Evolutionary conservation across 2,888 invertebrate genomes (phyloP).

Genomic region (Drosophila maculinotata): DNA sequence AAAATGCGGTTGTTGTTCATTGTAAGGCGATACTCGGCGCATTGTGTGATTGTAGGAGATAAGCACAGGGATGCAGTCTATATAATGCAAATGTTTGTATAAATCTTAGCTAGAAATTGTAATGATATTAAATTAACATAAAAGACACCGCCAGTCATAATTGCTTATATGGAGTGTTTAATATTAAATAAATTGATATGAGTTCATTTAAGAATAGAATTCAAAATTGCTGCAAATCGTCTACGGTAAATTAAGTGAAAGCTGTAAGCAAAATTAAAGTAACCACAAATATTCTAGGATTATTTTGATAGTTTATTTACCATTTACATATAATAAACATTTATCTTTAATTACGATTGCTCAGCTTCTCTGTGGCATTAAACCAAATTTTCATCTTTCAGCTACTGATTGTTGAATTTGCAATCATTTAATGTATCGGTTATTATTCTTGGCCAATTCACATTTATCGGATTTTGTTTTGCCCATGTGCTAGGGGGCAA

Average conservation of each 20-base stretch:
- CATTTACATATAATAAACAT: not conserved
- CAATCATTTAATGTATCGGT: not conserved
- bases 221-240: too few species aligned
- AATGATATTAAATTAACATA: slow-evolving; percentile 45
- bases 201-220: too few species aligned
- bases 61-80: slow-evolving; percentile 33
- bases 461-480: not conserved
- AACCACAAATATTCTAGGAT: too few species aligned
- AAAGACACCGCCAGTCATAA: slow-evolving; percentile 11
- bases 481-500: not conserved
- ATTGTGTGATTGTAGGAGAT: slow-evolving; percentile 53
- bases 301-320: too few species aligned
- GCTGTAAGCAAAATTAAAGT: too few species aligned
- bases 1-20: slow-evolving; percentile 69
- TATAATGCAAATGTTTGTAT: slow-evolving; percentile 59
- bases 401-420: slow-evolving; percentile 10
- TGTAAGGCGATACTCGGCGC: slow-evolving; percentile 68
- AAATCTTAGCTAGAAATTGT: slow-evolving; percentile 56
- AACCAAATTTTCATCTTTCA: too few species aligned
- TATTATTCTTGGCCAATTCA: slow-evolving; percentile 4
- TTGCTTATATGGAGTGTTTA: slow-evolving; percentile 3
- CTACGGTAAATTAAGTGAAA: too few species aligned
- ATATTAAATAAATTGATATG: not conserved
- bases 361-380: not conserved
- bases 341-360: not conserved